Evolutionary conservation across 2,888 invertebrate species (phyloP).

Genomic region (Smittia aterrima): DNA sequence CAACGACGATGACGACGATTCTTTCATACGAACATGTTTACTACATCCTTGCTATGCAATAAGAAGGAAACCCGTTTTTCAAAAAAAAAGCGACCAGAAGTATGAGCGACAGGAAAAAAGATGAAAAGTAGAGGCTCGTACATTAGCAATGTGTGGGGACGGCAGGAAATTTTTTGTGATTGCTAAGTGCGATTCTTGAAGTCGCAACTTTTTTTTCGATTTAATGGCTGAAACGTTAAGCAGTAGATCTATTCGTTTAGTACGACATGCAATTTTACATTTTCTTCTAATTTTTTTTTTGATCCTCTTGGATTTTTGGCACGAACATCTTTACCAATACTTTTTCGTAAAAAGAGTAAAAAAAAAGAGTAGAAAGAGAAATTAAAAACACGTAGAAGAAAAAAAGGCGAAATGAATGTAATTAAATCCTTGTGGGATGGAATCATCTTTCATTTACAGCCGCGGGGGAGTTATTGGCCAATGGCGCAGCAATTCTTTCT

Average conservation of each 20-base stretch:
- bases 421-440: constrained; percentile 26
- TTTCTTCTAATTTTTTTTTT: constrained; percentile 13
- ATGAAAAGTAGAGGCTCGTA: neutral
- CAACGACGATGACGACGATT: neutral
- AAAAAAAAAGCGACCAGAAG: neutral
- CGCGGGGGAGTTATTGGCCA: neutral
- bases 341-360: too few relatives aligned
- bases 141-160: neutral
- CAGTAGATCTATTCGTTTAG: neutral
- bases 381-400: neutral
- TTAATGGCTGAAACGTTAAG: constrained; percentile 14
- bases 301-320: constrained; percentile 1
- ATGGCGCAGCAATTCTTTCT: neutral
- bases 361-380: too few relatives aligned
- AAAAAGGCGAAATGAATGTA: neutral
- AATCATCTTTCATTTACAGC: constrained; percentile 23
- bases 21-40: neutral
- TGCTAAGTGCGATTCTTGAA: neutral
- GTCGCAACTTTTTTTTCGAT: neutral
- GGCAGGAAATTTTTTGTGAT: neutral
- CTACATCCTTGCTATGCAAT: constrained; percentile 8
- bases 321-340: neutral
- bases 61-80: neutral
- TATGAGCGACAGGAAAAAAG: neutral
- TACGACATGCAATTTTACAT: neutral